Evolutionary conservation across 2,113 vertebrate species (phyloP).

Genomic region (Tragelaphus imberbis): DNA sequence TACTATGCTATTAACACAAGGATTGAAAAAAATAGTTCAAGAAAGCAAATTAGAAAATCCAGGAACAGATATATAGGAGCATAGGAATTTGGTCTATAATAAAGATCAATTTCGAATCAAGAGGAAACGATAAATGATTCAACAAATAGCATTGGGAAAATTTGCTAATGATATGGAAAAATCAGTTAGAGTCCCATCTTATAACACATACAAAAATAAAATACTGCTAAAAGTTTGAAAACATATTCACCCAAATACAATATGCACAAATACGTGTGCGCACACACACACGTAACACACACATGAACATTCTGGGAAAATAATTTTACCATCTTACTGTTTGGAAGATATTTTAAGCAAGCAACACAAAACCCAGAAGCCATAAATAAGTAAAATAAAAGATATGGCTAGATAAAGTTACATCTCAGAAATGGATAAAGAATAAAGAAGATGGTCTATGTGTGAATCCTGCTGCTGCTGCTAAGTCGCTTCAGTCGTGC

Average conservation of each 20-base stretch:
- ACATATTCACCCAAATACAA: not conserved
- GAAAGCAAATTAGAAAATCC: slow-evolving; percentile 3
- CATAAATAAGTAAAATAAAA: not conserved
- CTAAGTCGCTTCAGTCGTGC: too few relatives aligned
- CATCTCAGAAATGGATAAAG: not conserved
- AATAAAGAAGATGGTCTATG: not conserved
- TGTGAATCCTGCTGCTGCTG: not conserved
- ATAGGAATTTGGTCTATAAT: not conserved
- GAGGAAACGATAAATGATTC: not conserved
- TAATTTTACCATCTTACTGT: not conserved
- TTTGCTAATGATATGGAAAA: not conserved
- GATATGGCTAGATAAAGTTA: not conserved
- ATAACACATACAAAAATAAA: not conserved
- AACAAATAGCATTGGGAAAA: not conserved
- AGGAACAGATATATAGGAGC: not conserved
- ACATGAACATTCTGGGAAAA: not conserved
- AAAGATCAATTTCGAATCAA: not conserved
- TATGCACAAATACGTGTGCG: too few relatives aligned
- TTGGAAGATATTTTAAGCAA: slow-evolving; percentile 11
- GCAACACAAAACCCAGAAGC: not conserved
- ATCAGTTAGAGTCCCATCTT: not conserved
- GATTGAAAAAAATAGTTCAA: not conserved
- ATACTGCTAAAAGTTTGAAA: not conserved
- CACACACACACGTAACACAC: not conserved
- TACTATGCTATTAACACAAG: not conserved